Evolutionary conservation across 2,888 invertebrate genomes (phyloP), one percentile per base, ranked within the genome.

Genomic region (Sphaerophoria rueppellii): DNA sequence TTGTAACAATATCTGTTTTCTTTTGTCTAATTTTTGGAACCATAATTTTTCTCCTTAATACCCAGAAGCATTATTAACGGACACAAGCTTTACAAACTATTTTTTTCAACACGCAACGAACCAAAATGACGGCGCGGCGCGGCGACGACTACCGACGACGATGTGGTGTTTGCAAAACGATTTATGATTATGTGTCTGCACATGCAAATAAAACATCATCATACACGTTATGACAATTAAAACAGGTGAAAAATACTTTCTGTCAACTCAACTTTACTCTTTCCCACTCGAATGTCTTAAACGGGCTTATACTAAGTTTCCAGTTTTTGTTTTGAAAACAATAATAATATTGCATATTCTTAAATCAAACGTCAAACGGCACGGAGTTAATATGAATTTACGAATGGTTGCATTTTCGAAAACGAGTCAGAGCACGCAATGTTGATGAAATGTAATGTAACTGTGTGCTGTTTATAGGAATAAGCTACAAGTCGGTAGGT

Each of bases 191-290:
- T 70, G 43, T 54, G 37, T 40, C 48, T 37, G 14, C 58, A 55
- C 82, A 83, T 75, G 82, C 82, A 60, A 83, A 67, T 60, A 16
- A 32, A 54, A 71, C 71, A 79, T 83, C 71, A 83, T 82, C 65
- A 74, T 50, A 48, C 71, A 65, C 52, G 79, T 58, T 60, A 65
- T 9, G 40, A 43, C 60, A 55, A 79, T 83, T 79, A 79, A 58
- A 48, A 48, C 58, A 65, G 54, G 79, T 75, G 79, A 43, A 71
- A 79, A 75, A 71, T 71, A 55, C 32, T 54, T 75, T 74, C 14
- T 12, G 12, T 12, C 40, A 40, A 60, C 24, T 24, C 24, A 12
- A 24, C 16, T 40, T 37, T 58, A 14, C 11, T 40, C 4, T 11
- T 16, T 9, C 37, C 5, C 14, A 35, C 35, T 57, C 11, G 40